Evolutionary conservation across 2,113 vertebrate genomes (phyloP), one percentile per base, ranked within the genome.

Genomic region (Dinomys branickii): DNA sequence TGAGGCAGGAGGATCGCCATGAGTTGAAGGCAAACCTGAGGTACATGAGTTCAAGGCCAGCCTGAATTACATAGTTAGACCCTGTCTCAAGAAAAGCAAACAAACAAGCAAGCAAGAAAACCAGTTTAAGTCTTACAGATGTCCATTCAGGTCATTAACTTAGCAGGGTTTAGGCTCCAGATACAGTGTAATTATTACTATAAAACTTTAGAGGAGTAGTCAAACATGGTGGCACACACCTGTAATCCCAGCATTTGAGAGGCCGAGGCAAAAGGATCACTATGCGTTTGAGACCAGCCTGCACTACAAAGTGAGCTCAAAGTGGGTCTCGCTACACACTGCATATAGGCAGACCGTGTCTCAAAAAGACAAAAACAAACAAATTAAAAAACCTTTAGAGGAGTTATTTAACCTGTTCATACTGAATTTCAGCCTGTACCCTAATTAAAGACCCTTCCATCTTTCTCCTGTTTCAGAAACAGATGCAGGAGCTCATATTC

Each of bases 401-500:
- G 63, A 87, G 30, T 44, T 95, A 67, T 69, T 90, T 96, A 94
- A 91, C 67, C 4, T 91, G 12, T 83, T 96, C 22, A 56, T 7
- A 65, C 41, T 78, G 83, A 44, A 93, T 94, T 97, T 97, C 58
- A 94, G 26, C 67, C 67, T 94, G 71, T 90, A 38, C 13, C 24
- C 38, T 95, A 67, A 44, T 93, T 92, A 85, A 94, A 88, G 12
- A 63, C 92, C 19, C 77, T 83, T 56, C 50, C 44, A 3, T 94
- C 81, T 96, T 90, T 90, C 80, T 91, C 17, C 50, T 7, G 1
- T 98, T 98, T 94, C 98, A 99, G 99, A 98, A 98, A 97, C 99
- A 99, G 94, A 99, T 99, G 99, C 95, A 99, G 95, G 97, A 99
- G 96, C 98, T 99, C 88, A 98, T 98, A 78, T 94, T 92, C 78